Conservation (phyloP, 2,113 vertebrate genomes). For the Grammomys dolichurus region DNA sequence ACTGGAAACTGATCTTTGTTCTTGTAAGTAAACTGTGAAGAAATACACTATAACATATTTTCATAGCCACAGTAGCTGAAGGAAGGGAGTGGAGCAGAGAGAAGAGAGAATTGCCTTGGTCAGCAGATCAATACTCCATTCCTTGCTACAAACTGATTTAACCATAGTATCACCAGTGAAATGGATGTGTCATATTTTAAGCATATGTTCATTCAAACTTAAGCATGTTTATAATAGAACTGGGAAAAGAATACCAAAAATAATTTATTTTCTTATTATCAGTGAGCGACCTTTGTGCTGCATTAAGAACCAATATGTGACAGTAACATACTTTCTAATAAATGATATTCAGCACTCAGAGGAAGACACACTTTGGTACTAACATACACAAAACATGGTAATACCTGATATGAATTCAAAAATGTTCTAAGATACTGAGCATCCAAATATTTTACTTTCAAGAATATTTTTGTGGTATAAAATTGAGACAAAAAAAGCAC, state of each 20-base stretch:
- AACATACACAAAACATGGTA: not conserved
- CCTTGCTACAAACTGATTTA: not conserved
- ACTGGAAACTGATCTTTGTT: not conserved
- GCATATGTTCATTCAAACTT: not conserved
- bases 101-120: not conserved
- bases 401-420: not conserved
- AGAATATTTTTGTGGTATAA: not conserved
- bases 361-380: not conserved
- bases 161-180: not conserved
- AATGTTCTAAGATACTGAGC: not conserved
- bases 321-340: not conserved
- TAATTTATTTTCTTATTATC: not conserved
- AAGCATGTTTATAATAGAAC: not conserved
- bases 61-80: not conserved
- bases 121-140: not conserved
- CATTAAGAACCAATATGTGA: not conserved
- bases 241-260: not conserved
- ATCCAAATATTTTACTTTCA: not conserved
- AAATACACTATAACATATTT: not conserved
- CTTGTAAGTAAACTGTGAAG: not conserved
- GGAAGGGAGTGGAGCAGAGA: not conserved
- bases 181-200: not conserved
- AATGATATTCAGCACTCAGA: not conserved
- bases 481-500: not conserved
- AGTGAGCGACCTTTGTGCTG: not conserved